These are phyloP conservation scores for Leptestheria dahalacensis DNA, from an alignment of 1,140 invertebrate species.

Conservation along the genomic window DNA sequence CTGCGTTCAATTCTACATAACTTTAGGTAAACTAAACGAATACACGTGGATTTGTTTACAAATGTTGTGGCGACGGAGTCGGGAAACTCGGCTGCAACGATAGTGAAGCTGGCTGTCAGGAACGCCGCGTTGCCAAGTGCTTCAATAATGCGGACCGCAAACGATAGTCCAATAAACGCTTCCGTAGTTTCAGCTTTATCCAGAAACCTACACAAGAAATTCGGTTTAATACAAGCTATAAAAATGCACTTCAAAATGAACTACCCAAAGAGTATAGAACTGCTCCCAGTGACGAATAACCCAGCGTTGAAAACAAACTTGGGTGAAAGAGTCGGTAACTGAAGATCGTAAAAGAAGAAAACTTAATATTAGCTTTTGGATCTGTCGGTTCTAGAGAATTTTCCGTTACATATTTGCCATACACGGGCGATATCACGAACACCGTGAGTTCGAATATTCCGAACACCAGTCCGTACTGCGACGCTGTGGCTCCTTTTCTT, in stretches of 20 bases:
- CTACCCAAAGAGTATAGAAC: conserved; percentile 72
- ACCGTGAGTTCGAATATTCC: conserved; percentile 84
- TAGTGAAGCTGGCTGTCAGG: conserved; percentile 78
- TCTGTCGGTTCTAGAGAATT: conserved; percentile 12
- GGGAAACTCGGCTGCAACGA: conserved; percentile 86
- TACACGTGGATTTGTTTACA: conserved; percentile 27
- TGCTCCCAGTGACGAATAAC: conserved; percentile 65
- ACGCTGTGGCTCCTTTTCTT: conserved; percentile 64
- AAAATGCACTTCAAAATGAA: conserved; percentile 5
- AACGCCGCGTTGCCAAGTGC: conserved; percentile 83
- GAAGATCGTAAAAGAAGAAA: conserved; percentile 19
- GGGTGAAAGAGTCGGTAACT: conserved; percentile 64
- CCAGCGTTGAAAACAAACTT: conserved; percentile 74
- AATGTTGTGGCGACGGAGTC: conserved; percentile 77
- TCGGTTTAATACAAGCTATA: neutral
- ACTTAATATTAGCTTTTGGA: neutral
- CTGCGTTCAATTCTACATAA: no score
- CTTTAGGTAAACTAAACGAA: no score
- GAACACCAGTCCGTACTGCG: conserved; percentile 82
- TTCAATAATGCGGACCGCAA: conserved; percentile 73
- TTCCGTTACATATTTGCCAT: conserved; percentile 55
- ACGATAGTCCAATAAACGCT: conserved; percentile 69
- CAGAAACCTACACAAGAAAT: conserved; percentile 40
- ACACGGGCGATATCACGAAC: conserved; percentile 71
- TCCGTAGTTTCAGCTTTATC: conserved; percentile 65